Evolutionary conservation across 2,113 vertebrate species (phyloP), one percentile per base, ranked within the genome.

Genomic region (Callopanchax toddi): DNA sequence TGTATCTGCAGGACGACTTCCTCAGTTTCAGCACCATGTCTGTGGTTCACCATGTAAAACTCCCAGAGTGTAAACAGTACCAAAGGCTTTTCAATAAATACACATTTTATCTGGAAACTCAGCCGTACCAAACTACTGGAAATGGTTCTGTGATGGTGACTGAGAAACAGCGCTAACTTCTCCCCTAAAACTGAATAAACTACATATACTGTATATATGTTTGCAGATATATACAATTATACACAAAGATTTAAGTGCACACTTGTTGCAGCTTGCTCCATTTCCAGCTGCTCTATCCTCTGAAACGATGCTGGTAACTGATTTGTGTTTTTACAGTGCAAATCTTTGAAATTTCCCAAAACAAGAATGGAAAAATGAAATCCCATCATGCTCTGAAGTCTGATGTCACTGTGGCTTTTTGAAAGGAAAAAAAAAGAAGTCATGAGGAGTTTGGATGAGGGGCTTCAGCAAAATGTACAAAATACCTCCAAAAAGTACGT

Each of bases 171-270:
- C 36, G 15, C 50, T 49, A 22, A 16, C 8, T 40, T 1, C 13
- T 36, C 70, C 66, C 56, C 53, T 62, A 71, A 69, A 69, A 23
- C 26, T 67, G 62, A 18, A 46, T 25, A 46, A 58, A 54, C 45
- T 32, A 32, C 6, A 7, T 5, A 7, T 29, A 29, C 26, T 9
- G 29, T 6, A 32, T 32, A 32, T 32, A 6, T 32, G 10, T 32
- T 32, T 32, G 10, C 22, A 45, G 60, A 17, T 46, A 15, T 45
- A 59, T 20, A 43, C 39, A 59, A 15, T 23, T 7, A 44, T 37
- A 45, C 37, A 37, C 48, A 58, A 29, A 68, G 43, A 78, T 79
- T 74, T 87, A 88, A 87, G 83, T 90, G 85, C 88, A 65, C 84
- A 68, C 53, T 64, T 46, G 70, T 60, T 71, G 78, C 5, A 65